A percentile compares a stretch with the other conserved stretches of the same genome.
Evolutionary conservation across 2,113 vertebrate species (phyloP).

Genomic region (Alligator sinensis): DNA sequence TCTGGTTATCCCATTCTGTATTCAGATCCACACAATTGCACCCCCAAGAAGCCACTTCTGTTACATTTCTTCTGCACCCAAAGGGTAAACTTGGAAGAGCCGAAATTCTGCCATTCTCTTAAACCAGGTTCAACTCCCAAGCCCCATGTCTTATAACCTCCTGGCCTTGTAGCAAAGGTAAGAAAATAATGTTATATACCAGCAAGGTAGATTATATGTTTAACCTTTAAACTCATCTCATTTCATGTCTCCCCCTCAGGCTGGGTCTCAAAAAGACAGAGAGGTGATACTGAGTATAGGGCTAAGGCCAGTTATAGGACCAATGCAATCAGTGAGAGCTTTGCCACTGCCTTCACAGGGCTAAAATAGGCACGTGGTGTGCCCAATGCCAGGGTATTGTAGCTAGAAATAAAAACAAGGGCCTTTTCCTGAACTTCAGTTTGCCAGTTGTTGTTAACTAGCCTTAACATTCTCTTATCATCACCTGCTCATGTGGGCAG

Average conservation of each 20-base stretch:
- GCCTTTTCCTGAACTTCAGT: conserved; percentile 56
- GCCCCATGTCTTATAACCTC: conserved; percentile 13
- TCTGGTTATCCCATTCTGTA: neutral
- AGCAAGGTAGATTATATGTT: conserved; percentile 53
- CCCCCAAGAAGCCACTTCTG: neutral
- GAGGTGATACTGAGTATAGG: neutral
- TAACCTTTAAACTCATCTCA: conserved; percentile 10
- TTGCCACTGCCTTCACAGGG: neutral
- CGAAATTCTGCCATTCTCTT: conserved; percentile 49
- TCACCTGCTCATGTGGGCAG: conserved; percentile 78
- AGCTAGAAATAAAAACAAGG: conserved; percentile 42
- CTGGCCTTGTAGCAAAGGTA: conserved; percentile 51
- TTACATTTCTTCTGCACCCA: neutral
- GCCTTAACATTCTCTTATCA: conserved; percentile 75
- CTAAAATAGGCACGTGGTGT: neutral
- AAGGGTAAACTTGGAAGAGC: neutral
- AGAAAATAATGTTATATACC: conserved; percentile 62
- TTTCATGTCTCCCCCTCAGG: conserved; percentile 33
- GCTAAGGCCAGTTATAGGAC: neutral
- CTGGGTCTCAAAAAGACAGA: conserved; percentile 35
- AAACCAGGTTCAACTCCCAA: neutral
- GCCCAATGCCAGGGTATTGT: neutral
- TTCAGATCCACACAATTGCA: neutral
- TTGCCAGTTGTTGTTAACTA: conserved; percentile 60
- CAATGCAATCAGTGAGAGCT: neutral